Conservation (phyloP, 2,888 invertebrate genomes). For the Hartigia nigra region DNA sequence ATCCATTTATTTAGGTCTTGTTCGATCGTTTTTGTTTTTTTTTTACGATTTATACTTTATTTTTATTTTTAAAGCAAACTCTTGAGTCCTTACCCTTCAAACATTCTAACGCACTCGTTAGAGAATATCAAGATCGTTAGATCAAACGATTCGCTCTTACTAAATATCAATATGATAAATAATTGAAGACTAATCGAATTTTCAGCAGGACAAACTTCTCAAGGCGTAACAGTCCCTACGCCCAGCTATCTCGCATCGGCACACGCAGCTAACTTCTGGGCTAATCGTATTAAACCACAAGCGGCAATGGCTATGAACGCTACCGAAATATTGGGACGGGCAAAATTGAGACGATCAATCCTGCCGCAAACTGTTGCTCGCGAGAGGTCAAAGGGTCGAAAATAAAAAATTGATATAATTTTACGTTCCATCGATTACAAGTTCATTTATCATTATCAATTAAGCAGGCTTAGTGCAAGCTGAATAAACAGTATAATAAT, state of each 20-base stretch:
- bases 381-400: not conserved
- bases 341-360: not conserved
- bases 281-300: not conserved
- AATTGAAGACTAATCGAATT: not conserved
- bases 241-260: not conserved
- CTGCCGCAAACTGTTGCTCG: not conserved
- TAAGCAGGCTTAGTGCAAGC: not conserved
- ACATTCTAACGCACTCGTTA: not conserved
- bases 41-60: too few species aligned
- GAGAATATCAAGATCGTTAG: not conserved
- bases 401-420: not conserved
- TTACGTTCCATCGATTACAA: not conserved
- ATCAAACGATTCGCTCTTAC: not conserved
- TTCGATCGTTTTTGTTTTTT: too few species aligned
- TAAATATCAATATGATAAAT: not conserved
- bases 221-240: not conserved
- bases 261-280: not conserved
- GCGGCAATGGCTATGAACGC: not conserved
- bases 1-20: too few species aligned
- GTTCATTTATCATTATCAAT: not conserved
- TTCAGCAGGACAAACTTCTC: not conserved
- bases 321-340: not conserved
- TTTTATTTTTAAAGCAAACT: too few species aligned
- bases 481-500: not conserved
- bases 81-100: not conserved